These are phyloP conservation scores for Eulimnadia texana DNA, from an alignment of 1,140 invertebrate genomes.

Conservation along the genomic window DNA sequence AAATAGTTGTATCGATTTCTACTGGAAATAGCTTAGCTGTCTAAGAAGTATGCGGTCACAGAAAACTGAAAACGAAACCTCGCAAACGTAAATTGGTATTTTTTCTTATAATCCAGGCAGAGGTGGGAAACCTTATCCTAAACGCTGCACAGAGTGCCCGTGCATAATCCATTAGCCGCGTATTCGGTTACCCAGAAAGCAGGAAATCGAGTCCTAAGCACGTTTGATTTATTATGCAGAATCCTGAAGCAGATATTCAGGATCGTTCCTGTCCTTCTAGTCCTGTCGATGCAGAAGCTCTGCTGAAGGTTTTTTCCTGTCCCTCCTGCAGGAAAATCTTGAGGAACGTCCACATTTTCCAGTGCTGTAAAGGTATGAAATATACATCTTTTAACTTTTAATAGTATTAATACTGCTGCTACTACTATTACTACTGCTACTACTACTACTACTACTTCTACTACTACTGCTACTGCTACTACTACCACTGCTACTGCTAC, in stretches of 20 bases:
- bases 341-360: background rate
- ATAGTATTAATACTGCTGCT: too few species aligned
- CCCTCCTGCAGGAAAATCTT: background rate
- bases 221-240: background rate
- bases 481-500: too few species aligned
- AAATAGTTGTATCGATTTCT: too few species aligned
- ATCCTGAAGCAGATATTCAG: background rate
- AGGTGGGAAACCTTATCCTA: background rate
- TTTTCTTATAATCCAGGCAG: too few species aligned
- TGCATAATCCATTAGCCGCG: too few species aligned
- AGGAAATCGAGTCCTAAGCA: background rate
- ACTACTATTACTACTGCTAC: too few species aligned
- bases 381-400: too few species aligned
- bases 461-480: too few species aligned
- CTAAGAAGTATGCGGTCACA: background rate
- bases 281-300: background rate
- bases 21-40: too few species aligned
- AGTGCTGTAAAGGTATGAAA: background rate
- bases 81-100: background rate
- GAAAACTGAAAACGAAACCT: background rate
- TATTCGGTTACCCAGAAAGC: background rate
- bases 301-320: background rate
- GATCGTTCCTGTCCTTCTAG: background rate
- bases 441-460: too few species aligned
- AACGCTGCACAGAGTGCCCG: too few species aligned